Conservation (phyloP, 2,888 invertebrate genomes). For the Alloscopus bannaensis region DNA sequence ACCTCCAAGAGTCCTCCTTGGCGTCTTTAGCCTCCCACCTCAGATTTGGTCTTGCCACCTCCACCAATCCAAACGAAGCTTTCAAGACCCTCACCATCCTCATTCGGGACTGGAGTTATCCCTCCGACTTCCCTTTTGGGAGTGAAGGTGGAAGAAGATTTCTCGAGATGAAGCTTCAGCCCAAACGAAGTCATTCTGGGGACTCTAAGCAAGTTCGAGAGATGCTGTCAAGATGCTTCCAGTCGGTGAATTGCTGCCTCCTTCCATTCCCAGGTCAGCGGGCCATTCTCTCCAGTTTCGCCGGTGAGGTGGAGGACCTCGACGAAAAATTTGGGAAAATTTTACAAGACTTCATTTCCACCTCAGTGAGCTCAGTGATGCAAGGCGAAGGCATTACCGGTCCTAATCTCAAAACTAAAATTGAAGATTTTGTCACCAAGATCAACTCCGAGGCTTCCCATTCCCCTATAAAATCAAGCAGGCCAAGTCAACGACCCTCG, state of each 20-base stretch:
- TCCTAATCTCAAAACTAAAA: conserved; percentile 3
- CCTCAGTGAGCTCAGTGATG: conserved; percentile 43
- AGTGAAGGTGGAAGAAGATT: conserved; percentile 46
- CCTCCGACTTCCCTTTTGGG: conserved; percentile 37
- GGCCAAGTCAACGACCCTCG: background rate
- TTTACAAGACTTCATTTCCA: conserved; percentile 51
- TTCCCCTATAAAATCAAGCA: background rate
- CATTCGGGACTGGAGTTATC: conserved; percentile 64
- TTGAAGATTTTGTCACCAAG: conserved; percentile 21
- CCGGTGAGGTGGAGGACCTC: conserved; percentile 48
- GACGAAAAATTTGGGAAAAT: conserved; percentile 30
- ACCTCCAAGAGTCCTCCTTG: conserved; percentile 52
- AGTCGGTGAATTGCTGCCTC: conserved; percentile 95
- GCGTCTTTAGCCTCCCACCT: conserved; percentile 52
- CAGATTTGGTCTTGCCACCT: conserved; percentile 39
- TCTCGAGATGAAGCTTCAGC: conserved; percentile 27
- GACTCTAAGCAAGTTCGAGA: conserved; percentile 93
- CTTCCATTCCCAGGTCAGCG: conserved; percentile 90
- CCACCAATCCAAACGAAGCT: background rate
- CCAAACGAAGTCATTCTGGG: conserved; percentile 13
- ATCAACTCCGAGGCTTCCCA: conserved; percentile 4
- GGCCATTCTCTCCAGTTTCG: conserved; percentile 48
- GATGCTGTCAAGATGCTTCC: conserved; percentile 96
- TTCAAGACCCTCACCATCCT: conserved; percentile 68
- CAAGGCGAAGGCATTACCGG: conserved; percentile 26